Evolutionary conservation across 2,888 invertebrate species (phyloP), one percentile per base, ranked within the genome.

Genomic region (Laspeyria flexula): DNA sequence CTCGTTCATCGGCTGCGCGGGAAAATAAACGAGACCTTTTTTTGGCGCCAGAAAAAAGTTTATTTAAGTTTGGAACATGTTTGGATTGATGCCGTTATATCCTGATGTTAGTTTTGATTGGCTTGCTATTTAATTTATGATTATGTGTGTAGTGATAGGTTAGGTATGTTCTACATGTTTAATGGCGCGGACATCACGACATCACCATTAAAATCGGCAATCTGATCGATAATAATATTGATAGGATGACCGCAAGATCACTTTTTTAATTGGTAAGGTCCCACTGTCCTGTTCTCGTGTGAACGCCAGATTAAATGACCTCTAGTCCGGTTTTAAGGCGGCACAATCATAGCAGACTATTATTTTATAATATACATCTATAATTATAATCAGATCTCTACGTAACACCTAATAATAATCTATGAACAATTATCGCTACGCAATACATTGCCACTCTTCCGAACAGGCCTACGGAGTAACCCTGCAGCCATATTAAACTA

Each of bases 1-100:
- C 90, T 91, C 83, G 89, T 90, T 89, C 88, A 84, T 85, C 83
- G 86, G 65, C 73, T 73, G 79, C 82, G 83, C 81, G 84, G 86
- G 86, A 88, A 88, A 85, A 86, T 85, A 86, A 85, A 86, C 83
- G 81, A 86, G 81, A 65, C 68, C 77, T n/a, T n/a, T 83, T 81
- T 81, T 85, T 85, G 77, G 80, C 83, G 81, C 81, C 79, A 79
- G 77, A 81, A 85, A 84, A 86, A 83, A 79, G 79, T 82, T 85
- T 80, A 79, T 84, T 83, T 83, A 79, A 77, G 71, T 79, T 83
- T 77, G 52, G 76, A 83, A 81, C 75, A 74, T 77, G 76, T 81
- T 81, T 75, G 71, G 66, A 75, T 80, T 79, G 75, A 79, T 82
- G 74, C 87, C 85, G 87, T 88, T 87, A 88, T 77, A 78, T 82